Conservation (phyloP, 1,140 invertebrate species). For the Rhagoletis zephyria region DNA sequence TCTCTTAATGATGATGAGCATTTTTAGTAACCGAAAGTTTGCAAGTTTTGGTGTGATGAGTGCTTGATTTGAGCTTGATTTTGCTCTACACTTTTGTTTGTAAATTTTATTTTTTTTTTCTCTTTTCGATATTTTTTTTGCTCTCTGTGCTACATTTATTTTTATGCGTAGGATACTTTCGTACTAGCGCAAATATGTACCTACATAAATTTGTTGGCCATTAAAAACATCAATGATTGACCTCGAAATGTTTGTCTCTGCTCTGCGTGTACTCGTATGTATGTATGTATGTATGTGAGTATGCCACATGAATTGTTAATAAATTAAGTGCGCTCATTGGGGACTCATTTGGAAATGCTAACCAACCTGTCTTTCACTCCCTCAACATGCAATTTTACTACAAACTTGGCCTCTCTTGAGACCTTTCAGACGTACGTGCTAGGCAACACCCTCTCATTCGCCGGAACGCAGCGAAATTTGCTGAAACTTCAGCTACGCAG, state of each 20-base stretch:
- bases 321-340: constrained; percentile 53
- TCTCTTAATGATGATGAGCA: constrained; percentile 39
- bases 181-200: too few relatives aligned
- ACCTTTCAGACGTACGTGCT: constrained; percentile 19
- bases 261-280: neutral
- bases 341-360: constrained; percentile 52
- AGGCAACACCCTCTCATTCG: neutral
- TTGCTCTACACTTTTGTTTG: neutral
- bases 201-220: neutral
- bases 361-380: constrained; percentile 32
- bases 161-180: neutral
- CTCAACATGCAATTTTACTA: neutral
- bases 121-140: neutral
- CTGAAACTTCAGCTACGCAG: neutral
- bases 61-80: neutral
- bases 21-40: neutral
- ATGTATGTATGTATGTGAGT: neutral
- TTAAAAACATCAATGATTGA: constrained; percentile 44
- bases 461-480: neutral
- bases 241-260: neutral
- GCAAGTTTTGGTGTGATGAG: neutral
- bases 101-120: neutral
- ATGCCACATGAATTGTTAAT: constrained; percentile 55
- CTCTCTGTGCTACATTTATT: constrained; percentile 3
- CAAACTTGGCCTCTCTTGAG: neutral